phyloP scores from a whole-genome alignment of 2,113 vertebrate species.

The Sialia sialis region DNA sequence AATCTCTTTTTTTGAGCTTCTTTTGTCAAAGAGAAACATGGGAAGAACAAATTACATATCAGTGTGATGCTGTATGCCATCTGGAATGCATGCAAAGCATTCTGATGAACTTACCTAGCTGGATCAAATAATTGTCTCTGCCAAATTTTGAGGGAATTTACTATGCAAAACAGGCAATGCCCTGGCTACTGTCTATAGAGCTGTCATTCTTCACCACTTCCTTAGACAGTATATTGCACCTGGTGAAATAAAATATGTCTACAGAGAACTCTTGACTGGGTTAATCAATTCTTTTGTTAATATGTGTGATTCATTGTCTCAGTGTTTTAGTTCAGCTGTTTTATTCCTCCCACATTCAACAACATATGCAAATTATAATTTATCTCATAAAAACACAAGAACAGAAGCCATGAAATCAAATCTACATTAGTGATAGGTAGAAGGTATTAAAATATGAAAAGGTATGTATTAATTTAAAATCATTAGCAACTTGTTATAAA shows the following conservation, averaged over 20 bases:
- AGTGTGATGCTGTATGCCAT: neutral
- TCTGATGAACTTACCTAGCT: neutral
- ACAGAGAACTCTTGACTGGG: neutral
- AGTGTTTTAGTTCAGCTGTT: neutral
- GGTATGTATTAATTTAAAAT: neutral
- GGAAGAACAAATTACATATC: neutral
- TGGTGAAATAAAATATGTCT: neutral
- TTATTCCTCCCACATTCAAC: neutral
- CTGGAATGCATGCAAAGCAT: neutral
- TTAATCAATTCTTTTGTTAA: neutral
- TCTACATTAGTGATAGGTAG: neutral
- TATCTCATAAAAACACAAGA: neutral
- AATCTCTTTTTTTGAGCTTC: neutral
- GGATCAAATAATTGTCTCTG: neutral
- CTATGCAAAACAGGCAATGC: neutral
- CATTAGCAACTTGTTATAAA: fast-evolving
- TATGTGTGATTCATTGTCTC: neutral
- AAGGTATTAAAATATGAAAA: neutral
- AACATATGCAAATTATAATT: neutral
- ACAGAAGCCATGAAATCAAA: neutral
- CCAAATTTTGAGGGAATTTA: neutral
- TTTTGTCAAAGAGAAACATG: neutral
- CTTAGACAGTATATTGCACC: neutral
- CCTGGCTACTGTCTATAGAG: neutral
- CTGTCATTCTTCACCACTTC: neutral